Conservation (phyloP, 2,797 vertebrate genomes). For the Micrastur ruficollis region DNA sequence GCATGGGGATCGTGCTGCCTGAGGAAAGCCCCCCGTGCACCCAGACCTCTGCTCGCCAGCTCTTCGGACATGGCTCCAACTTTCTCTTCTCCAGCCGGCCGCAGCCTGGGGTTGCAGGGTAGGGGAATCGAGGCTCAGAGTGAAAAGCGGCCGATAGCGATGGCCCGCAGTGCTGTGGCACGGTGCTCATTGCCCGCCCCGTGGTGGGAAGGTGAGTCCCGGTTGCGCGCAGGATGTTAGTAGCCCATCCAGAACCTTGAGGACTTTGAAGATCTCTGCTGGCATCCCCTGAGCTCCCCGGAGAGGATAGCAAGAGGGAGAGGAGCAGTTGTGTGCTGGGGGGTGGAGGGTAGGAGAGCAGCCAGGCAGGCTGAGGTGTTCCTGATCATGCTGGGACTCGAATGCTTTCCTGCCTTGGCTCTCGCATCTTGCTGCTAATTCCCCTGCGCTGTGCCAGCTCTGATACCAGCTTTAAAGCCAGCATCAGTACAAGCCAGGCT, state of each 20-base stretch:
- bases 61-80: neutral
- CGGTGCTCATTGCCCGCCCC: fast-evolving
- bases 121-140: neutral
- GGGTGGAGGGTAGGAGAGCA: neutral
- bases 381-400: fast-evolving
- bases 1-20: neutral
- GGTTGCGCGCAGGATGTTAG: neutral
- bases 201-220: neutral
- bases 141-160: fast-evolving
- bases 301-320: neutral
- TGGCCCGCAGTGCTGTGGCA: neutral
- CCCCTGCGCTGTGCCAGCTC: neutral
- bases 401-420: neutral
- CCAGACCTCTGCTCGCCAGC: neutral
- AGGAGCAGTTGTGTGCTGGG: neutral
- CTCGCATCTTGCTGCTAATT: neutral
- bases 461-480: neutral
- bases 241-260: neutral
- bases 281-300: neutral
- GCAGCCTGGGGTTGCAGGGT: neutral
- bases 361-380: neutral
- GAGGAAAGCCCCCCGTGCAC: neutral
- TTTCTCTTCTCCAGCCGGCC: neutral
- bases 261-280: neutral
- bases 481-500: neutral